Conservation (phyloP, 2,888 invertebrate genomes). For the Rhaphigaster nebulosa region DNA sequence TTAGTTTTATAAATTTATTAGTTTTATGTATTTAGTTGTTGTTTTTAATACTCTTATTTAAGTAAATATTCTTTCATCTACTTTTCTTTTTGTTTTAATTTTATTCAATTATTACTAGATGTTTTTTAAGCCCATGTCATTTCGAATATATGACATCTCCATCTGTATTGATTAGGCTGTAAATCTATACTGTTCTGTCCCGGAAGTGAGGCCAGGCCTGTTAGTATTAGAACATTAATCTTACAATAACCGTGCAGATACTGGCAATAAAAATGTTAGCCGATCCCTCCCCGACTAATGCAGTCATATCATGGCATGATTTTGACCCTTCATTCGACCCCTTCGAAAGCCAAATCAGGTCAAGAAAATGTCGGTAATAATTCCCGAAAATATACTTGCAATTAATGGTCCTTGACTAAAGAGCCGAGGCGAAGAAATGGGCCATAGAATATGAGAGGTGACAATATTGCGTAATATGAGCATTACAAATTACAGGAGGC, state of each 20-base stretch:
- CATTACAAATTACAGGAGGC: conserved; percentile 25
- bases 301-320: background rate
- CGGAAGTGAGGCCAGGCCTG: background rate
- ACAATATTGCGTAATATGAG: conserved; percentile 30
- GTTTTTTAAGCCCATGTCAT: no score
- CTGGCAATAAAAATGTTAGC: background rate
- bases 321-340: no score
- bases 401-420: background rate
- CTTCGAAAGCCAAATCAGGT: background rate
- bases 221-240: background rate
- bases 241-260: background rate
- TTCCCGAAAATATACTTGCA: background rate
- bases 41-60: no score
- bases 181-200: background rate
- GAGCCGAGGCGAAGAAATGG: background rate
- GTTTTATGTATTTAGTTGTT: no score
- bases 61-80: no score
- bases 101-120: no score
- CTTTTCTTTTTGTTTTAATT: no score
- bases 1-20: no score
- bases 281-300: background rate
- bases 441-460: background rate
- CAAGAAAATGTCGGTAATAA: background rate
- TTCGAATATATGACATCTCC: background rate
- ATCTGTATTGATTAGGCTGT: background rate